Percentiles rank a stretch among this genome's conserved stretches.
phyloP scores from a whole-genome alignment of 2,888 invertebrate genomes.

The Lasioglossum calceatum region DNA sequence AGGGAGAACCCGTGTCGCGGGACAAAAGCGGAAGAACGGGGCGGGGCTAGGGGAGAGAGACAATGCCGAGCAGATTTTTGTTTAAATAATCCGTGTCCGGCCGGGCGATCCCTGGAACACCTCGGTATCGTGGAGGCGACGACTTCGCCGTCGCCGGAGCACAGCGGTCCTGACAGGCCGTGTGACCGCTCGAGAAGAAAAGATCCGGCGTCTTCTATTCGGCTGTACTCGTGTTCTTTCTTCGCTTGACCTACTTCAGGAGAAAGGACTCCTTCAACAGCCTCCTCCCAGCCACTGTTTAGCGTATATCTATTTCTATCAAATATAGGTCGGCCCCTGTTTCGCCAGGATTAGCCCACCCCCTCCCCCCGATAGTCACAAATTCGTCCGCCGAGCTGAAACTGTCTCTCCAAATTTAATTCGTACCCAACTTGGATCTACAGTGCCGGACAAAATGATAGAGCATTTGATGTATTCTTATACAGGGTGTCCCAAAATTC shows the following conservation, averaged over 20 bases:
- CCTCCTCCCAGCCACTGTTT: slow-evolving; percentile 15
- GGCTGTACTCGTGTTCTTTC: slow-evolving; percentile 15
- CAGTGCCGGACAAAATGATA: too few relatives aligned
- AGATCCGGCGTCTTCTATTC: neutral
- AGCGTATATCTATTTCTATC: slow-evolving; percentile 34
- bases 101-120: neutral
- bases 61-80: slow-evolving; percentile 28
- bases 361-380: neutral
- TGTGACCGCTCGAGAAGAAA: slow-evolving; percentile 12
- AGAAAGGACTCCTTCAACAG: neutral
- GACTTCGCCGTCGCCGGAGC: neutral
- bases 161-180: neutral
- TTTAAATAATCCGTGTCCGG: slow-evolving; percentile 43
- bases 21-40: slow-evolving; percentile 4
- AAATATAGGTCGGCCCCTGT: slow-evolving; percentile 39
- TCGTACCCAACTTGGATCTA: neutral
- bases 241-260: slow-evolving; percentile 29
- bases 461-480: too few relatives aligned
- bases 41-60: neutral
- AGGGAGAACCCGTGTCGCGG: neutral
- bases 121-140: neutral
- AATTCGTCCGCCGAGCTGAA: neutral
- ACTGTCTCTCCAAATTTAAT: neutral
- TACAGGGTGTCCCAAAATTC: too few relatives aligned
- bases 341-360: neutral